These are phyloP conservation scores for Ariopsis seemanni DNA, from an alignment of 2,113 vertebrate genomes.

Conservation along the genomic window DNA sequence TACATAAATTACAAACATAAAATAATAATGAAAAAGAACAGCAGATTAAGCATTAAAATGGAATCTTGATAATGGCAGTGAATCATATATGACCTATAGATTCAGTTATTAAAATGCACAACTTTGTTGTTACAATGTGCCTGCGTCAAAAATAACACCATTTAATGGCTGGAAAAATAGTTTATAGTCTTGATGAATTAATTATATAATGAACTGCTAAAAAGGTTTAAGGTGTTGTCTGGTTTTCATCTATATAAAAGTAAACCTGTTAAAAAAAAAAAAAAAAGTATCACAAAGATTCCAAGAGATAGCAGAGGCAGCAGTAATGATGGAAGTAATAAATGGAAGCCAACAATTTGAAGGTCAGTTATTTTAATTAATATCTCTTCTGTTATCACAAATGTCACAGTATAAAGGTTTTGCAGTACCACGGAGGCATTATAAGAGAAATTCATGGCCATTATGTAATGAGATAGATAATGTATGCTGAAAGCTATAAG, in stretches of 20 bases:
- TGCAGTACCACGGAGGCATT: not conserved
- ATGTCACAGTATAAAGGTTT: not conserved
- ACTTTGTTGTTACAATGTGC: not conserved
- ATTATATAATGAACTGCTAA: not conserved
- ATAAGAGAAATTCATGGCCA: not conserved
- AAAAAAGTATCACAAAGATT: not conserved
- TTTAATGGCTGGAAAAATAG: not conserved
- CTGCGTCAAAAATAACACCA: not conserved
- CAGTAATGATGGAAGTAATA: not conserved
- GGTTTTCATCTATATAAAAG: not conserved
- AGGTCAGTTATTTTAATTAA: not conserved
- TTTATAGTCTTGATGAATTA: not conserved
- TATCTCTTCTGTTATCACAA: not conserved
- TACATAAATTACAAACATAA: constrained; percentile 8
- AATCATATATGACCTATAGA: not conserved
- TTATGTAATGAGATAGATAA: not conserved
- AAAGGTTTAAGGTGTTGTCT: not conserved
- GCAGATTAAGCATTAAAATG: not conserved
- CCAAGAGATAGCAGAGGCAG: not conserved
- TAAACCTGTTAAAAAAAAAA: not conserved
- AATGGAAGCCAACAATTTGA: not conserved
- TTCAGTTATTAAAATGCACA: not conserved
- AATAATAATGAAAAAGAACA: not conserved
- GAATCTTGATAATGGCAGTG: not conserved
- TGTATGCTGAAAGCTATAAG: not conserved